Conservation (phyloP, 92 coral and sea anemone genomes). For the Phenganax subtilis region DNA sequence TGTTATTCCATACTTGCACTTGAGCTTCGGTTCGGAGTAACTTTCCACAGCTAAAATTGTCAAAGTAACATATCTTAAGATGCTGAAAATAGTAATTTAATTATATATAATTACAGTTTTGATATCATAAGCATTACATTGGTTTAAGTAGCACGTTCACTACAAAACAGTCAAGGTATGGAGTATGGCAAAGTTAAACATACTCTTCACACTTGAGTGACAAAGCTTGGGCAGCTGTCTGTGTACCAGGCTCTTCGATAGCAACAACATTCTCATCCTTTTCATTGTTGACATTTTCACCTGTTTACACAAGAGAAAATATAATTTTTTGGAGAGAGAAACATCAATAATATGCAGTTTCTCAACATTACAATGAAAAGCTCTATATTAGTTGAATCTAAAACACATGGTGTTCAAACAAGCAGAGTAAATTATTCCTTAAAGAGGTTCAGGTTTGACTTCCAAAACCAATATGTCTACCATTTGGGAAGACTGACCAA, state of each 20-base stretch:
- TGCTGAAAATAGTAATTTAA: not conserved
- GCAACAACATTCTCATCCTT: constrained; percentile 13
- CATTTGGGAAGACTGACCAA: too few species aligned
- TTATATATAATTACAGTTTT: not conserved
- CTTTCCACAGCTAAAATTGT: constrained; percentile 74
- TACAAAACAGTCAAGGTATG: not conserved
- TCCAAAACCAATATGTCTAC: too few species aligned
- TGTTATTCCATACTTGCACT: constrained; percentile 63
- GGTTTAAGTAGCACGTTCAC: not conserved
- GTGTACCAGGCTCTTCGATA: constrained; percentile 6
- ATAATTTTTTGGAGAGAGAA: not conserved
- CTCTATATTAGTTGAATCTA: too few species aligned
- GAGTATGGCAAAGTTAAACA: not conserved
- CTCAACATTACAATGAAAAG: too few species aligned
- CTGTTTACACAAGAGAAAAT: constrained; percentile 30
- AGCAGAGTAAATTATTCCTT: not conserved
- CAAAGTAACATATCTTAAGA: not conserved
- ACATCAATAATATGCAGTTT: not conserved
- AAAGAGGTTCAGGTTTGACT: too few species aligned
- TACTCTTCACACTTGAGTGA: constrained; percentile 97
- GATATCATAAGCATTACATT: not conserved
- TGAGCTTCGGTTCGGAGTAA: constrained; percentile 75
- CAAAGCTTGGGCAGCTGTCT: constrained; percentile 64
- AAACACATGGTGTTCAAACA: too few species aligned
- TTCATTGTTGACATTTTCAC: constrained; percentile 20